phyloP scores from a whole-genome alignment of 1,140 invertebrate genomes.

The Drosophila tani region DNA sequence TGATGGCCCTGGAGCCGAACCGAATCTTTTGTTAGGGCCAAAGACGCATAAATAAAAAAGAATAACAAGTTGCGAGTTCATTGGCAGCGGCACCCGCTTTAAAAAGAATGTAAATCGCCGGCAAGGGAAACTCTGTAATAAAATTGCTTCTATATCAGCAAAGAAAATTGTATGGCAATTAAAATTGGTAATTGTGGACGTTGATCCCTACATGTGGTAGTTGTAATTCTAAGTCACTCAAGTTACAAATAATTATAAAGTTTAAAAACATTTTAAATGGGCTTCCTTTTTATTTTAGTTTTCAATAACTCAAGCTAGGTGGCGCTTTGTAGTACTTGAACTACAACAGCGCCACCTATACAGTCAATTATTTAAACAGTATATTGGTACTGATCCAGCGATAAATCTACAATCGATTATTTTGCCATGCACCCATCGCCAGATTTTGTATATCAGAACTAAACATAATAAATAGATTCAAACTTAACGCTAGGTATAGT shows the following conservation, averaged over 20 bases:
- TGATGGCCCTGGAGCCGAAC: slow-evolving; percentile 50
- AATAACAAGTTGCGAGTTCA: slow-evolving; percentile 55
- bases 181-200: not conserved
- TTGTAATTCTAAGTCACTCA: not conserved
- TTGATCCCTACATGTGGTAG: not conserved
- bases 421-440: too few relatives aligned
- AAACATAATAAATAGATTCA: too few relatives aligned
- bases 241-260: not conserved
- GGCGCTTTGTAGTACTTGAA: not conserved
- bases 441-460: too few relatives aligned
- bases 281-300: not conserved
- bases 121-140: slow-evolving; percentile 27
- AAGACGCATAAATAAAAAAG: slow-evolving; percentile 58
- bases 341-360: slow-evolving; percentile 12
- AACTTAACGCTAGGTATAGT: too few relatives aligned
- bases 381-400: too few relatives aligned
- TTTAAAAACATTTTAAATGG: not conserved
- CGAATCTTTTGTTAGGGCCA: slow-evolving; percentile 60
- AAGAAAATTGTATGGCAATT: not conserved
- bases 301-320: not conserved
- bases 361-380: not conserved
- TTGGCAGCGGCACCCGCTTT: slow-evolving; percentile 57
- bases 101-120: slow-evolving; percentile 45
- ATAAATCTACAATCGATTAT: too few relatives aligned
- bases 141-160: not conserved